Percentiles rank a stretch among this genome's conserved stretches.
Evolutionary conservation across 2,888 invertebrate species (phyloP).

Genomic region (Sipunculus nudus): DNA sequence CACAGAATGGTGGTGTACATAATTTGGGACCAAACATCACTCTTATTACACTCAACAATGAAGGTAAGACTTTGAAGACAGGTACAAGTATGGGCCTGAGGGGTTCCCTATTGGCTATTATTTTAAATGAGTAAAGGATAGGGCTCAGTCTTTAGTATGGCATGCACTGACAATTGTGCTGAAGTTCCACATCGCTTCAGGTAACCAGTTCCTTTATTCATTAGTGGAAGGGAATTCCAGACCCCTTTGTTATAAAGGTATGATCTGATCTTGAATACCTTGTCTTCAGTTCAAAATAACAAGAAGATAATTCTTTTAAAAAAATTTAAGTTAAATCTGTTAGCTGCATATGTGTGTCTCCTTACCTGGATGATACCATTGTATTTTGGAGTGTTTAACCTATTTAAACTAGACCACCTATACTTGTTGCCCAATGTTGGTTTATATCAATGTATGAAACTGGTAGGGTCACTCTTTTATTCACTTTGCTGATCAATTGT

Average conservation of each 20-base stretch:
- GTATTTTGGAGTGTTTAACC: neutral
- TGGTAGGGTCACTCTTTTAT: neutral
- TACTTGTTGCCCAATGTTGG: neutral
- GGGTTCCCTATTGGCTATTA: neutral
- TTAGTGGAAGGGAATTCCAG: no score
- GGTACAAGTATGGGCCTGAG: neutral
- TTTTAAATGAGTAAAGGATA: no score
- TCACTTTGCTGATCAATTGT: neutral
- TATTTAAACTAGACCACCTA: neutral
- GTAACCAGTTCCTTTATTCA: no score
- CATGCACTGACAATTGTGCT: no score
- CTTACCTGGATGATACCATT: neutral
- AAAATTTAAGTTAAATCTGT: no score
- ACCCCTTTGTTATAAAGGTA: no score
- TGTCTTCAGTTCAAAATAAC: no score
- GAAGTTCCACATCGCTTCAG: no score
- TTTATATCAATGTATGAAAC: neutral
- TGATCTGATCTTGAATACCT: no score
- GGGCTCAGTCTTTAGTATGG: no score
- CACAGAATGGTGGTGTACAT: no score
- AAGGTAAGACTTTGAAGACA: slow-evolving; percentile 49
- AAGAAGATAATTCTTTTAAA: no score
- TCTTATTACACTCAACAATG: slow-evolving; percentile 64
- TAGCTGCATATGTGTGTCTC: neutral
- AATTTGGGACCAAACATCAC: slow-evolving; percentile 59